Evolutionary conservation across 2,888 invertebrate species (phyloP).

Genomic region (Cryptocephalus moraei): DNA sequence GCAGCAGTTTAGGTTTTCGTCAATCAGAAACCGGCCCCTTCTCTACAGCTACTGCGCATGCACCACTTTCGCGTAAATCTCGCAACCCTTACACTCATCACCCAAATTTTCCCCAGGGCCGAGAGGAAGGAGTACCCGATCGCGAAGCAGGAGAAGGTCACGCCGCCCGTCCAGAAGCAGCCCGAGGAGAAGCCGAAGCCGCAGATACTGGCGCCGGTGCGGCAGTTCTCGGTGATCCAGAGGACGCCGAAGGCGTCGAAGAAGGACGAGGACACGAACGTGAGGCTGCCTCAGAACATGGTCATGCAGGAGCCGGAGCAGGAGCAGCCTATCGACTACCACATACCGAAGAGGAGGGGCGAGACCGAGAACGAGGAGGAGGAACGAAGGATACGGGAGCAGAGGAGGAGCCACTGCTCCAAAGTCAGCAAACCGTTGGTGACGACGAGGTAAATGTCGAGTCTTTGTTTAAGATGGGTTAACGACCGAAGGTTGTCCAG

Average conservation of each 20-base stretch:
- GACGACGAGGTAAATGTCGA: conserved; percentile 36
- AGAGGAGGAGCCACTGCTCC: conserved; percentile 56
- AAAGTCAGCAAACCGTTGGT: conserved; percentile 54
- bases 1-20: too few relatives aligned
- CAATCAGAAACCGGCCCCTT: too few relatives aligned
- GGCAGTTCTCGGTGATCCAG: conserved; percentile 32
- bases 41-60: too few relatives aligned
- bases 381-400: conserved; percentile 58
- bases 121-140: conserved; percentile 68
- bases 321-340: conserved; percentile 83
- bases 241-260: conserved; percentile 47
- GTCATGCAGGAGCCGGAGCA: conserved; percentile 28
- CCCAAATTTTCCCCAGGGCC: conserved; percentile 33
- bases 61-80: too few relatives aligned
- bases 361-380: conserved; percentile 58
- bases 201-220: conserved; percentile 32
- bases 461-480: too few relatives aligned
- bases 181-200: conserved; percentile 38
- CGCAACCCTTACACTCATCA: too few relatives aligned
- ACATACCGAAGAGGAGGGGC: conserved; percentile 70
- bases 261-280: conserved; percentile 30
- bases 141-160: conserved; percentile 47
- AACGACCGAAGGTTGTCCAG: too few relatives aligned
- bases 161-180: conserved; percentile 51
- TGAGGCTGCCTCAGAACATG: conserved; percentile 19